Evolutionary conservation across 2,888 invertebrate species (phyloP).

Genomic region (Scelioninae gen. 2): DNA sequence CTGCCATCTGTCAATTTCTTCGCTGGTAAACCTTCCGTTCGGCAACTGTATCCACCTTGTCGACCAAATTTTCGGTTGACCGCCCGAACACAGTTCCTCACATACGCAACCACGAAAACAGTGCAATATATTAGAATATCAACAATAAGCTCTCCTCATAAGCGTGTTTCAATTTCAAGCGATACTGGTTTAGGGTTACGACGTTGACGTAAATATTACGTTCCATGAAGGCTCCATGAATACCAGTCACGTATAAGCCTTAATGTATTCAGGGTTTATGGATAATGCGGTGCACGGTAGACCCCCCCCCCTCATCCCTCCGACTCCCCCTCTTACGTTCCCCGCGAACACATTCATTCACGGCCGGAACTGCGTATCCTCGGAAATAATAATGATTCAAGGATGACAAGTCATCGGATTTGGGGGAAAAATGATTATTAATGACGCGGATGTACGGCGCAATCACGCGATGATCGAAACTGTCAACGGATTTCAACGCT

Average conservation of each 20-base stretch:
- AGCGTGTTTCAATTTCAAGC: conserved; percentile 64
- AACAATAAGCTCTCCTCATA: conserved; percentile 63
- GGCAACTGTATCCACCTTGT: too few relatives aligned
- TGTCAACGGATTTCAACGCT: conserved; percentile 40
- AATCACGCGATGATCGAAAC: conserved; percentile 34
- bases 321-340: too few relatives aligned
- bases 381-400: conserved; percentile 28
- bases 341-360: neutral
- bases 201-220: conserved; percentile 47
- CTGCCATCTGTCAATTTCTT: too few relatives aligned
- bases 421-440: conserved; percentile 39
- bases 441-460: conserved; percentile 18
- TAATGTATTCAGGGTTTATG: conserved; percentile 22
- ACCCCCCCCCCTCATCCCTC: neutral
- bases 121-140: conserved; percentile 56
- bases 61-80: too few relatives aligned
- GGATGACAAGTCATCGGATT: conserved; percentile 16
- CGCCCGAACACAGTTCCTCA: too few relatives aligned
- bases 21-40: too few relatives aligned
- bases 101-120: neutral
- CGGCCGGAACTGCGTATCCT: neutral
- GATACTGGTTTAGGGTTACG: conserved; percentile 35
- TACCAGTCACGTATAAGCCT: conserved; percentile 25
- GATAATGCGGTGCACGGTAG: conserved; percentile 8
- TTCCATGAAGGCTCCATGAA: conserved; percentile 39